These are phyloP conservation scores for Cardiocondyla obscurior DNA, from an alignment of 1,140 invertebrate genomes.

Conservation along the genomic window DNA sequence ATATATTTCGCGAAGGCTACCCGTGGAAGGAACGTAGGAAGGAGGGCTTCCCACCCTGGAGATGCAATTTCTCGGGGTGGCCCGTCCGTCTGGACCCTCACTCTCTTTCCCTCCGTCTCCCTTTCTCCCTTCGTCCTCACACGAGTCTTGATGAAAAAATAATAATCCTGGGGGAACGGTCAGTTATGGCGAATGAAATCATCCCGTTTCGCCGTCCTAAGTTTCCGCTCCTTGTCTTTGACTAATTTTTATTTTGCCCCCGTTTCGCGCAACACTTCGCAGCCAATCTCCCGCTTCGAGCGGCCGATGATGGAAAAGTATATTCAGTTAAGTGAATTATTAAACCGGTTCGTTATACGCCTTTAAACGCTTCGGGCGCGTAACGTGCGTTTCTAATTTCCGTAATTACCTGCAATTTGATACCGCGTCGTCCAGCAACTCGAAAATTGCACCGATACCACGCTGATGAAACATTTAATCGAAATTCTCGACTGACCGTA, in stretches of 20 bases:
- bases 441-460: constrained; percentile 26
- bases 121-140: constrained; percentile 15
- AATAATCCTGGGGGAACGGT: constrained; percentile 82
- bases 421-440: constrained; percentile 63
- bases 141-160: constrained; percentile 82
- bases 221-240: constrained; percentile 33
- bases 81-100: constrained; percentile 54
- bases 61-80: constrained; percentile 82
- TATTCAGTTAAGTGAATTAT: constrained; percentile 59
- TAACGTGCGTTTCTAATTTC: constrained; percentile 67
- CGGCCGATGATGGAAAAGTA: constrained; percentile 5
- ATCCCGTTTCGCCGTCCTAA: constrained; percentile 61
- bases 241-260: constrained; percentile 35
- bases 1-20: constrained; percentile 80
- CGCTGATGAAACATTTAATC: constrained; percentile 44
- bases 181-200: constrained; percentile 80
- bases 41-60: constrained; percentile 60
- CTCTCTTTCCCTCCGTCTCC: constrained; percentile 41
- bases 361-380: constrained; percentile 35
- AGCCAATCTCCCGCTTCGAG: neutral
- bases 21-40: constrained; percentile 56
- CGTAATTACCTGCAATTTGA: constrained; percentile 67
- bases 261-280: constrained; percentile 2
- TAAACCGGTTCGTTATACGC: constrained; percentile 43
- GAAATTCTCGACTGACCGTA: constrained; percentile 12